A percentile compares a stretch with the other conserved stretches of the same genome.
These are phyloP conservation scores for Scortum barcoo DNA, from an alignment of 2,113 vertebrate genomes.

Conservation along the genomic window DNA sequence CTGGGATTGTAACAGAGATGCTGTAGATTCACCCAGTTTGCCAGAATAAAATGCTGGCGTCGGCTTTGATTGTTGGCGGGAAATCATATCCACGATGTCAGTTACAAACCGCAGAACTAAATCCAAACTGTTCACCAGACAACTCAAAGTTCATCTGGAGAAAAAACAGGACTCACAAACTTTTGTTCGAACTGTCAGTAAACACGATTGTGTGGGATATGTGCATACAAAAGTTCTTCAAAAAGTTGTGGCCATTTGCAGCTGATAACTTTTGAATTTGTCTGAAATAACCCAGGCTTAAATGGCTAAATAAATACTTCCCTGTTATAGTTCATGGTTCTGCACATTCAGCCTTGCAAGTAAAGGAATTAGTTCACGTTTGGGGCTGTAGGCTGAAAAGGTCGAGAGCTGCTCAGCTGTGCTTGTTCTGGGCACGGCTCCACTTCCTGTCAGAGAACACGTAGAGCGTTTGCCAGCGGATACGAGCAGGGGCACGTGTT, in stretches of 20 bases:
- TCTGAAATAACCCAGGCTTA: background rate
- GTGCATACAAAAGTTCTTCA: background rate
- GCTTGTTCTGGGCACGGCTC: constrained; percentile 8
- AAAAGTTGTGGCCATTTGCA: background rate
- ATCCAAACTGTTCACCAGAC: background rate
- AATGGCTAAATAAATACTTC: background rate
- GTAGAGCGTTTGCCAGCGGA: constrained; percentile 8
- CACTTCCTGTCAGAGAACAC: constrained; percentile 30
- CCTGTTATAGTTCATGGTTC: background rate
- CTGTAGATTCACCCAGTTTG: too few relatives aligned
- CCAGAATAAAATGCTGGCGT: background rate
- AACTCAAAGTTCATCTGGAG: background rate
- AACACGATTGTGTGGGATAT: background rate
- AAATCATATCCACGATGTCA: background rate
- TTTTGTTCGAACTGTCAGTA: background rate
- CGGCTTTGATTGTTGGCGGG: background rate
- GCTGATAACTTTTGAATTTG: background rate
- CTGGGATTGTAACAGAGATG: background rate
- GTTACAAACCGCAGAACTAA: background rate
- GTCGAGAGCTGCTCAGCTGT: constrained; percentile 32
- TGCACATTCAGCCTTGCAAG: background rate
- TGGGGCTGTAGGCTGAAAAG: constrained; percentile 10
- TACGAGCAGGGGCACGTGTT: background rate
- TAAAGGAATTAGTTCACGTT: constrained; percentile 5
- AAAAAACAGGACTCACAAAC: background rate